Conservation (phyloP, 2,888 invertebrate species). For the Panopea generosa region DNA sequence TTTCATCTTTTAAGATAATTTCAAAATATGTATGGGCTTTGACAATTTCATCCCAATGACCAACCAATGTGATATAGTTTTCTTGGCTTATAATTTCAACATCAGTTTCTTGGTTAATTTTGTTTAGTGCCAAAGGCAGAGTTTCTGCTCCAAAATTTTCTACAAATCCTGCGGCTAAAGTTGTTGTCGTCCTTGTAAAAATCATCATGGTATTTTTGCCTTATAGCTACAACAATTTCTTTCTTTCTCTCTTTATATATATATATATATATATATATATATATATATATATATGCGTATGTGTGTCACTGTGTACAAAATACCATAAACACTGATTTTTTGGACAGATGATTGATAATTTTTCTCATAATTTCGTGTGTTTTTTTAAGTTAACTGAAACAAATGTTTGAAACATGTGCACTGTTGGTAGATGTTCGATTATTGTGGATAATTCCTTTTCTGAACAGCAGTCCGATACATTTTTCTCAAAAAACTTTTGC, state of each 20-base stretch:
- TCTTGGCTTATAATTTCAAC: conserved; percentile 26
- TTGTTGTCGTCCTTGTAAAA: conserved; percentile 41
- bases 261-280: too few relatives aligned
- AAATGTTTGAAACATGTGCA: too few relatives aligned
- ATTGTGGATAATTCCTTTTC: too few relatives aligned
- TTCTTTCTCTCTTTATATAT: not conserved
- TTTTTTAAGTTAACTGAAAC: too few relatives aligned
- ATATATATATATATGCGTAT: too few relatives aligned
- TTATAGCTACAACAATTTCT: not conserved
- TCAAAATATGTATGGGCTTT: conserved; percentile 32
- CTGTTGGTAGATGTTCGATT: too few relatives aligned
- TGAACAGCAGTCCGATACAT: too few relatives aligned
- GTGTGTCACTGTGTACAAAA: too few relatives aligned
- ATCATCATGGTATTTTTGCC: conserved; percentile 19
- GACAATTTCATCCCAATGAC: conserved; percentile 36
- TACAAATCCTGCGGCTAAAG: conserved; percentile 34
- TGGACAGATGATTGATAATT: too few relatives aligned
- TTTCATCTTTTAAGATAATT: conserved; percentile 19
- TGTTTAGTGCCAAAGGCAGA: conserved; percentile 28
- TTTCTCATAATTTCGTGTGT: too few relatives aligned
- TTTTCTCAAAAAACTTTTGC: too few relatives aligned
- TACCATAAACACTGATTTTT: too few relatives aligned
- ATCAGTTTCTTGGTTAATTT: conserved; percentile 30
- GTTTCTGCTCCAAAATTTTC: conserved; percentile 28
- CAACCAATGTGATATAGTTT: conserved; percentile 25